These are phyloP conservation scores for Elymnias hypermnestra DNA, from an alignment of 1,140 invertebrate species.

Conservation along the genomic window DNA sequence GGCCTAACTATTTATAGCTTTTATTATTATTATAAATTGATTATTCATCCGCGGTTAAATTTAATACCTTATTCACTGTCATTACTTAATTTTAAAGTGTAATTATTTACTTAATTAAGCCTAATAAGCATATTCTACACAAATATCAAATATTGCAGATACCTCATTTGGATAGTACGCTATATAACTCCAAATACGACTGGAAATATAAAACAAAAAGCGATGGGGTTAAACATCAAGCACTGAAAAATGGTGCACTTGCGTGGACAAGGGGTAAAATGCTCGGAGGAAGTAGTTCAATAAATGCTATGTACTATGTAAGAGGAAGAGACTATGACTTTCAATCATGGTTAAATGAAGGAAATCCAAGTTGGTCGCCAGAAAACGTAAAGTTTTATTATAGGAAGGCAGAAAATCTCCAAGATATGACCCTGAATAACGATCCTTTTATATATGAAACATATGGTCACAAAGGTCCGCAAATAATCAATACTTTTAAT, in stretches of 20 bases:
- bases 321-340: conserved; percentile 77
- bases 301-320: conserved; percentile 88
- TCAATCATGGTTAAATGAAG: conserved; percentile 80
- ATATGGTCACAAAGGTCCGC: conserved; percentile 40
- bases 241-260: conserved; percentile 55
- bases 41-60: too few species aligned
- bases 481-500: conserved; percentile 37
- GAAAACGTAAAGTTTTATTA: conserved; percentile 29
- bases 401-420: conserved; percentile 38
- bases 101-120: background rate
- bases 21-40: too few species aligned
- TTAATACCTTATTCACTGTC: too few species aligned
- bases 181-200: conserved; percentile 70
- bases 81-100: too few species aligned
- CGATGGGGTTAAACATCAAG: conserved; percentile 60
- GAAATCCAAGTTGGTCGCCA: conserved; percentile 68
- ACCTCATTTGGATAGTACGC: conserved; percentile 22
- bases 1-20: too few species aligned
- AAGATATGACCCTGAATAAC: conserved; percentile 24
- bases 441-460: conserved; percentile 18
- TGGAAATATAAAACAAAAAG: conserved; percentile 77
- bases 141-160: too few species aligned
- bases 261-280: conserved; percentile 81
- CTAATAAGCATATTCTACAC: background rate
- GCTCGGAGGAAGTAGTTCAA: conserved; percentile 83